These are phyloP conservation scores for Eciton burchellii DNA, from an alignment of 1,140 invertebrate species.

Conservation along the genomic window DNA sequence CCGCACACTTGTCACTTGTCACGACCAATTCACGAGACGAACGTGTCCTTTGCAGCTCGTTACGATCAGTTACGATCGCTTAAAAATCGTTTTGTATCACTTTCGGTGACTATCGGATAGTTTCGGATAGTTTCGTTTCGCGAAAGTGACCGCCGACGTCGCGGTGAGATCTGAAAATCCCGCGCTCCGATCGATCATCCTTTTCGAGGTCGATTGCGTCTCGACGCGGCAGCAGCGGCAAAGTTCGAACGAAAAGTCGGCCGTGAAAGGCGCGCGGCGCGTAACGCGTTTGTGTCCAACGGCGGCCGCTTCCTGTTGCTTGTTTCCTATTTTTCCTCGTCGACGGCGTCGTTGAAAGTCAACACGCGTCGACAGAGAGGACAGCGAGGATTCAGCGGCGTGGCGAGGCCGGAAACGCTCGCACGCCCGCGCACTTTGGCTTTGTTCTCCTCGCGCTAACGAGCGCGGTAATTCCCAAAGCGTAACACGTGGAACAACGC, in stretches of 20 bases:
- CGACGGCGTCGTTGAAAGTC: slow-evolving; percentile 32
- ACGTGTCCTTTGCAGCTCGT: not conserved
- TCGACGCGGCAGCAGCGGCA: no score
- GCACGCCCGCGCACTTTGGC: slow-evolving; percentile 35
- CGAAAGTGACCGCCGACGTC: no score
- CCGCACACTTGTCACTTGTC: slow-evolving; percentile 31
- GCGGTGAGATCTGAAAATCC: not conserved
- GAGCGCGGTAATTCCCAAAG: slow-evolving; percentile 63
- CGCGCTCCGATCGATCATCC: no score
- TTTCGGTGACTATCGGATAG: not conserved
- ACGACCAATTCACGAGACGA: not conserved
- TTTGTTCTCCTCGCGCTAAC: slow-evolving; percentile 69
- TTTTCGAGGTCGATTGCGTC: no score
- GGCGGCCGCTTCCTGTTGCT: slow-evolving; percentile 32
- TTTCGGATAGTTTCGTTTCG: not conserved
- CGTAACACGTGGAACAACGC: slow-evolving; percentile 57
- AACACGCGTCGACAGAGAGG: slow-evolving; percentile 43
- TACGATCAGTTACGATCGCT: not conserved
- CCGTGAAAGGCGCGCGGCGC: not conserved
- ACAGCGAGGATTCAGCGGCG: slow-evolving; percentile 29
- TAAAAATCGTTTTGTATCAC: not conserved
- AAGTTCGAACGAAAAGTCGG: not conserved
- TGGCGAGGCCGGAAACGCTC: slow-evolving; percentile 58
- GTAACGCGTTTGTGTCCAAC: slow-evolving; percentile 6
- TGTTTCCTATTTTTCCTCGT: slow-evolving; percentile 32